Percentiles rank a stretch among this genome's conserved stretches.
Evolutionary conservation across 2,113 vertebrate genomes (phyloP).

Genomic region (Microtus pennsylvanicus): DNA sequence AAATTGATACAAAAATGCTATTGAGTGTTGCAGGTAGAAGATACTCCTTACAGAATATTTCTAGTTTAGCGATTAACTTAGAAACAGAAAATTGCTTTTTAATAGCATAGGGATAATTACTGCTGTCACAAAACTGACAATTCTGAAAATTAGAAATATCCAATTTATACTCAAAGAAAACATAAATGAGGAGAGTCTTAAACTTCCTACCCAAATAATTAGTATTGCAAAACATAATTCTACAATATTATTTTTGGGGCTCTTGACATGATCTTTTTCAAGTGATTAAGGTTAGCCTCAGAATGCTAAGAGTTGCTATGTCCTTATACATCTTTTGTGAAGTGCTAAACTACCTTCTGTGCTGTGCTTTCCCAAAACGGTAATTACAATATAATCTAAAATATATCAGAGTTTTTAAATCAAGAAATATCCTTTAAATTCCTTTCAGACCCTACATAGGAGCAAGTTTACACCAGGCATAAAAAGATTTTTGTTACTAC

Average conservation of each 20-base stretch:
- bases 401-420: not conserved
- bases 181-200: not conserved
- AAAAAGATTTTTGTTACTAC: not conserved
- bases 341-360: not conserved
- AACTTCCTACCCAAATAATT: not conserved
- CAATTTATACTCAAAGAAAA: not conserved
- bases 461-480: not conserved
- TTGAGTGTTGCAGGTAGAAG: not conserved
- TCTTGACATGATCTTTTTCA: not conserved
- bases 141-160: slow-evolving; percentile 3
- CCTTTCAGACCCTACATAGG: not conserved
- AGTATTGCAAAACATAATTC: not conserved
- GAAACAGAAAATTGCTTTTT: not conserved
- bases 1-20: not conserved
- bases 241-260: not conserved
- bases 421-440: not conserved
- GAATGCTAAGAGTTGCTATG: not conserved
- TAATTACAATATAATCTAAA: not conserved
- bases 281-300: not conserved
- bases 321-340: not conserved
- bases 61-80: not conserved
- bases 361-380: not conserved
- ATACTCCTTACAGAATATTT: not conserved
- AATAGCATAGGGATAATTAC: not conserved
- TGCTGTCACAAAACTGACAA: not conserved